Evolutionary conservation across 2,113 vertebrate genomes (phyloP).

Genomic region (Ginglymostoma cirratum): DNA sequence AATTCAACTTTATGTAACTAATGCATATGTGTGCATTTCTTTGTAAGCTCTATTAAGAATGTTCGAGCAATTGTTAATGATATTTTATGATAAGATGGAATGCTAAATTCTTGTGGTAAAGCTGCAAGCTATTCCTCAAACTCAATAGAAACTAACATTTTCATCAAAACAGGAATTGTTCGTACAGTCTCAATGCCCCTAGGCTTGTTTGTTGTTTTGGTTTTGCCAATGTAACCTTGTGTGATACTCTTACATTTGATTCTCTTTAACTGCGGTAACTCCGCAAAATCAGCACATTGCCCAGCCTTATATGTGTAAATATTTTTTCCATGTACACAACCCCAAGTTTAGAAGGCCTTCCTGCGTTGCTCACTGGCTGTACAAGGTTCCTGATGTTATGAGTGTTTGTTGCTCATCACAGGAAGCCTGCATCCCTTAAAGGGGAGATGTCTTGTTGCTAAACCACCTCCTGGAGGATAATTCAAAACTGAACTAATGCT

Average conservation of each 20-base stretch:
- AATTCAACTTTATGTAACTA: neutral
- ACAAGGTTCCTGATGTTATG: too few relatives aligned
- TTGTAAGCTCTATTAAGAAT: neutral
- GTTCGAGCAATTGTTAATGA: neutral
- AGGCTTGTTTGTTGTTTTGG: neutral
- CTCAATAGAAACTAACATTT: neutral
- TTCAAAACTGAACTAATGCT: too few relatives aligned
- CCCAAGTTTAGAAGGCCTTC: too few relatives aligned
- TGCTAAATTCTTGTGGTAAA: neutral
- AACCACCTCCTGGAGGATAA: too few relatives aligned
- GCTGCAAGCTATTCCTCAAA: neutral
- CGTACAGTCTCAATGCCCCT: neutral
- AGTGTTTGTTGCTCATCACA: too few relatives aligned
- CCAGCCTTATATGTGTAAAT: neutral
- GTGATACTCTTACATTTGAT: neutral
- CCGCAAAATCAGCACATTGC: neutral
- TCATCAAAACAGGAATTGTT: neutral
- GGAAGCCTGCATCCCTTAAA: too few relatives aligned
- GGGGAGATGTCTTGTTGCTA: too few relatives aligned
- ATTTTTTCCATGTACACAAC: too few relatives aligned
- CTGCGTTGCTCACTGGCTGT: too few relatives aligned
- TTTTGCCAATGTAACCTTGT: neutral
- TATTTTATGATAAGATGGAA: neutral
- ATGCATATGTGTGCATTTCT: neutral
- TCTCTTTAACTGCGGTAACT: neutral